Evolutionary conservation across 2,113 vertebrate genomes (phyloP).

Genomic region (Crotalus viridis): DNA sequence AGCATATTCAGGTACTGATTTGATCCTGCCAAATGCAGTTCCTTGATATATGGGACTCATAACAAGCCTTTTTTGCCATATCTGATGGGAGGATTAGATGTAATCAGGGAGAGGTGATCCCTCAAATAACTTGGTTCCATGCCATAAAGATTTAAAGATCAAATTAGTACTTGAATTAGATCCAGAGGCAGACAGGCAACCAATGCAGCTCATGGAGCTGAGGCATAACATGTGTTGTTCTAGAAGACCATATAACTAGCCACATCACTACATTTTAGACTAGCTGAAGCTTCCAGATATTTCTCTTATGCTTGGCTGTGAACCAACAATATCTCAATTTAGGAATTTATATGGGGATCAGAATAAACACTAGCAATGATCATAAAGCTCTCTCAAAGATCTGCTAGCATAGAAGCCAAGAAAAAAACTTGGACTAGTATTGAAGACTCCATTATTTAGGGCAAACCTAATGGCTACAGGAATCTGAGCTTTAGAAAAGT

Average conservation of each 20-base stretch:
- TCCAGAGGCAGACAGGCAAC: not conserved
- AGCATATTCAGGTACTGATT: not conserved
- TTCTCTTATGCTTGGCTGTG: not conserved
- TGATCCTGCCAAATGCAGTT: not conserved
- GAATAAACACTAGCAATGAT: not conserved
- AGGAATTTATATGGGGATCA: not conserved
- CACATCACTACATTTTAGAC: not conserved
- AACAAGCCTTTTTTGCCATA: not conserved
- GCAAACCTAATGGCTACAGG: conserved; percentile 8
- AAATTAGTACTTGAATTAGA: not conserved
- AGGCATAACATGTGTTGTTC: not conserved
- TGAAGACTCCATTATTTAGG: not conserved
- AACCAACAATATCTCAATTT: not conserved
- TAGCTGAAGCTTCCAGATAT: not conserved
- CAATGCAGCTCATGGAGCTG: not conserved
- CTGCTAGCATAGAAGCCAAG: accelerated
- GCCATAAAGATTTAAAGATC: not conserved
- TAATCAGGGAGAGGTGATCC: not conserved
- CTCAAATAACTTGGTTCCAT: not conserved
- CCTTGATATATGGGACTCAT: not conserved
- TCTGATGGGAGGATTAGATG: not conserved
- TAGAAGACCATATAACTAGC: not conserved
- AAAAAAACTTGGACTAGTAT: not conserved
- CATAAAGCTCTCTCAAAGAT: not conserved
- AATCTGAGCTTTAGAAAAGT: not conserved